Evolutionary conservation across 2,888 invertebrate species (phyloP).

Genomic region (Laothoe populi): DNA sequence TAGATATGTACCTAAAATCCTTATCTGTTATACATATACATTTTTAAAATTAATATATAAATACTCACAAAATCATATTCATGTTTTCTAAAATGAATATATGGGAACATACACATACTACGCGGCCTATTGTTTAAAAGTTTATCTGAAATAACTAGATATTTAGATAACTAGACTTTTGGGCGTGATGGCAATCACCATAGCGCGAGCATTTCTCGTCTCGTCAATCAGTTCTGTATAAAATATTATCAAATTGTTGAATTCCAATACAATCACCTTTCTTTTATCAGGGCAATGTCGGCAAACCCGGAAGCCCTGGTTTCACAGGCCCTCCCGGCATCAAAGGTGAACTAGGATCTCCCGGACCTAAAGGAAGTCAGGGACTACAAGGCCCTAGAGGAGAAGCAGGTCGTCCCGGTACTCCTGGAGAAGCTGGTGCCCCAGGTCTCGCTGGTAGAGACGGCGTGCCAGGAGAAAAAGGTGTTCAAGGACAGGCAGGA

Average conservation of each 20-base stretch:
- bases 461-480: conserved; percentile 92
- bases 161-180: too few species aligned
- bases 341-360: conserved; percentile 91
- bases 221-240: too few species aligned
- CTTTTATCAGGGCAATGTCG: conserved; percentile 87
- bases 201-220: too few species aligned
- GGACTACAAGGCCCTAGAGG: conserved; percentile 93
- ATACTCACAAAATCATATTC: too few species aligned
- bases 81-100: too few species aligned
- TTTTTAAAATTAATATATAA: too few species aligned
- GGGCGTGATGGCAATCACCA: too few species aligned
- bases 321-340: conserved; percentile 92
- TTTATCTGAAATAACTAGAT: too few species aligned
- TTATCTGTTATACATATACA: too few species aligned
- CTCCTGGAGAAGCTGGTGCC: conserved; percentile 90
- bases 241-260: neutral
- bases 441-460: conserved; percentile 91
- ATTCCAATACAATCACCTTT: neutral
- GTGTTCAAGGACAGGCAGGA: conserved; percentile 89
- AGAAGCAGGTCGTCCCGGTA: conserved; percentile 91
- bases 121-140: too few species aligned
- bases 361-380: conserved; percentile 92
- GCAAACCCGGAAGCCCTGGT: conserved; percentile 93
- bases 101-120: too few species aligned
- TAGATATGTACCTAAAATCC: too few species aligned